Conservation (phyloP, 2,888 invertebrate species). For the Amiota communis region DNA sequence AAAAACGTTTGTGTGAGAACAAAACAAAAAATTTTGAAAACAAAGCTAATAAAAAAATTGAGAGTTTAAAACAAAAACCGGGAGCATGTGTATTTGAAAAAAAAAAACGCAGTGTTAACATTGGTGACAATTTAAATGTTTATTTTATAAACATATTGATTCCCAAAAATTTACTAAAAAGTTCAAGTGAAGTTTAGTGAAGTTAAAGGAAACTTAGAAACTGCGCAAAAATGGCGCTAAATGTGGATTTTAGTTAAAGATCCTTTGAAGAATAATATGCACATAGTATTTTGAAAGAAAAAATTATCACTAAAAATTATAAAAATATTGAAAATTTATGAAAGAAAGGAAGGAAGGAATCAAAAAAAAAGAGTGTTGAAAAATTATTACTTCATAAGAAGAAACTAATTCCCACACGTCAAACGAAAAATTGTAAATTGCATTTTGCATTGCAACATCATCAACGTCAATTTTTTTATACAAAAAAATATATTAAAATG, state of each 20-base stretch:
- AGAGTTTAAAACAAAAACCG: background rate
- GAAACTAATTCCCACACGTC: constrained; percentile 5
- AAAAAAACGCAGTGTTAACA: background rate
- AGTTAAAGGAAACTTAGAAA: background rate
- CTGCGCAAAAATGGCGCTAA: constrained; percentile 18
- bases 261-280: too few species aligned
- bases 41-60: too few species aligned
- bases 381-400: background rate
- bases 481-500: constrained; percentile 11
- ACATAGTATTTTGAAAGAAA: background rate
- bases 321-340: background rate
- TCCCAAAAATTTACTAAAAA: background rate
- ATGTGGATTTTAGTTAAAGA: constrained; percentile 21
- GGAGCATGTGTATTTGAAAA: background rate
- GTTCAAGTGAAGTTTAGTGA: background rate
- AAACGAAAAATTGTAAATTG: background rate
- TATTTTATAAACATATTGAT: background rate
- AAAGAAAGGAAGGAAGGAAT: background rate
- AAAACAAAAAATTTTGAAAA: too few species aligned
- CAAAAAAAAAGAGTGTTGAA: background rate
- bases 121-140: background rate
- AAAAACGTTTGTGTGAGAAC: too few species aligned
- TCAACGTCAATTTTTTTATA: background rate
- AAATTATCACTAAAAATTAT: background rate
- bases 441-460: constrained; percentile 27